Percentiles rank a stretch among this genome's conserved stretches.
Conservation (phyloP, 2,888 invertebrate genomes). For the Alsophila aescularia region DNA sequence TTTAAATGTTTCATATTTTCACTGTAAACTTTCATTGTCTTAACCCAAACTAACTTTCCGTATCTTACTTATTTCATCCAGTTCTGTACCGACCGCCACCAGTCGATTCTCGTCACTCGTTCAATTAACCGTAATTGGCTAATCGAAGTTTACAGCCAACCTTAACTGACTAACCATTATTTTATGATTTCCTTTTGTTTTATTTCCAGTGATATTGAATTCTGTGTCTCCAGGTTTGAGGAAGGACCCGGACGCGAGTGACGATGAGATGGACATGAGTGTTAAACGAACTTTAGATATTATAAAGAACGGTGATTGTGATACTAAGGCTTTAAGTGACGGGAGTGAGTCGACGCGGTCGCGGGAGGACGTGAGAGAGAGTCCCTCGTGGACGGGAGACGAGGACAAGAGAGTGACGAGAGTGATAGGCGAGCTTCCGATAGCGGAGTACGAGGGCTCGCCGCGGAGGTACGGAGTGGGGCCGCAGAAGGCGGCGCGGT, state of each 20-base stretch:
- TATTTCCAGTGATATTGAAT: slow-evolving; percentile 81
- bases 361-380: slow-evolving; percentile 63
- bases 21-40: slow-evolving; percentile 27
- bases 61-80: not conserved
- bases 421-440: slow-evolving; percentile 93
- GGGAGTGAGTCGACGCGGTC: slow-evolving; percentile 70
- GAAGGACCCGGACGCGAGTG: slow-evolving; percentile 81
- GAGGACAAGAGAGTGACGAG: slow-evolving; percentile 83
- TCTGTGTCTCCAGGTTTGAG: slow-evolving; percentile 83
- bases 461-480: slow-evolving; percentile 93
- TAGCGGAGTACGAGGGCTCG: slow-evolving; percentile 96
- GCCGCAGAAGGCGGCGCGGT: slow-evolving; percentile 89
- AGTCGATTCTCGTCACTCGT: not conserved
- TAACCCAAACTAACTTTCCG: not conserved
- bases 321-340: slow-evolving; percentile 73
- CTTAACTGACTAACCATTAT: slow-evolving; percentile 11
- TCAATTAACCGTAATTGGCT: slow-evolving; percentile 25
- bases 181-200: slow-evolving; percentile 28
- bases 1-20: slow-evolving; percentile 14
- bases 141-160: slow-evolving; percentile 36
- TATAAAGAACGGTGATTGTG: slow-evolving; percentile 82
- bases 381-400: slow-evolving; percentile 69
- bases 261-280: slow-evolving; percentile 79
- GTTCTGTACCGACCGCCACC: not conserved
- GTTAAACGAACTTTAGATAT: slow-evolving; percentile 81